Evolutionary conservation across 1,140 invertebrate species (phyloP).

Genomic region (Dryas iulia): DNA sequence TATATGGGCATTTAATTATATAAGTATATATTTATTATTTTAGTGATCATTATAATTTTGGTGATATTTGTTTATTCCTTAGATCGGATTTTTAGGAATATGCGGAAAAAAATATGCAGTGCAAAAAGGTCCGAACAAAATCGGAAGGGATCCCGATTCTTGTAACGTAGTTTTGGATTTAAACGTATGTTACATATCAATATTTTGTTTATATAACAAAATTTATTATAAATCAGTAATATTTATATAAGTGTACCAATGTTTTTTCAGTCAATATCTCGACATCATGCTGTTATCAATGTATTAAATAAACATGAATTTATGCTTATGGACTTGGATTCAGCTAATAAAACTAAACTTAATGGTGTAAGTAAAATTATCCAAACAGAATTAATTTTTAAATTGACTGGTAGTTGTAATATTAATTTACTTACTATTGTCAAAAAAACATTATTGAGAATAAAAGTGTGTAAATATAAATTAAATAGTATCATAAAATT

Average conservation of each 20-base stretch:
- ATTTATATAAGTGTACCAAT: slow-evolving; percentile 11
- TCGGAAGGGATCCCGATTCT: slow-evolving; percentile 63
- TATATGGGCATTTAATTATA: neutral
- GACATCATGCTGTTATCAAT: slow-evolving; percentile 72
- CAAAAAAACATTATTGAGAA: too few species aligned
- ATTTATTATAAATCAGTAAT: neutral
- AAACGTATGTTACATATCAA: slow-evolving; percentile 50
- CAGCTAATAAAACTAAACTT: slow-evolving; percentile 68
- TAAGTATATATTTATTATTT: neutral
- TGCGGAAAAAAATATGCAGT: slow-evolving; percentile 60
- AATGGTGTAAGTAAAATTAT: slow-evolving; percentile 62
- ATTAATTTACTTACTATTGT: too few species aligned
- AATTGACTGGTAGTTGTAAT: too few species aligned
- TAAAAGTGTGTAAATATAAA: too few species aligned
- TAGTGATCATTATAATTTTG: slow-evolving; percentile 1
- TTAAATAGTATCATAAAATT: too few species aligned
- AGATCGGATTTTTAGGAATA: slow-evolving; percentile 71
- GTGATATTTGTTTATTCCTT: slow-evolving; percentile 25
- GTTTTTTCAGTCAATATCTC: slow-evolving; percentile 62
- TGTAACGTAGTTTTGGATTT: slow-evolving; percentile 60
- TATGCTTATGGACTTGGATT: slow-evolving; percentile 71
- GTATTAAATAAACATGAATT: slow-evolving; percentile 52
- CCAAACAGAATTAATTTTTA: too few species aligned
- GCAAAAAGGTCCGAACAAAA: slow-evolving; percentile 65
- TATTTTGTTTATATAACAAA: neutral